phyloP scores from a whole-genome alignment of 2,113 vertebrate genomes.

The Myocastor coypus region DNA sequence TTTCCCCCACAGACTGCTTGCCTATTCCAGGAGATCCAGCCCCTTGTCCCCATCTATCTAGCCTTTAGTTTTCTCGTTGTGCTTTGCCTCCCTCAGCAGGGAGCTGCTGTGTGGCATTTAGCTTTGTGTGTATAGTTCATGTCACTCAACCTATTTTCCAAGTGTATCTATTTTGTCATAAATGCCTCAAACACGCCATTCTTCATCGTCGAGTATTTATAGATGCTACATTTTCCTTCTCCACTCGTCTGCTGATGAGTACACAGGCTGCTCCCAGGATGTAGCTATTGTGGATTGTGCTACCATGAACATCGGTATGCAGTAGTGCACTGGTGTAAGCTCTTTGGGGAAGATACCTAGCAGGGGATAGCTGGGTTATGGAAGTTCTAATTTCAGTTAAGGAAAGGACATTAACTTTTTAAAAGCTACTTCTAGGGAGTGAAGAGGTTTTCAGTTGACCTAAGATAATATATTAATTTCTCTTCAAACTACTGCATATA shows the following conservation, averaged over 20 bases:
- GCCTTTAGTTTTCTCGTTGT: background rate
- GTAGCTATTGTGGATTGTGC: background rate
- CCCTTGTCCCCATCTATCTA: background rate
- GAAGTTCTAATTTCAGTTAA: background rate
- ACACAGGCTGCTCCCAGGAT: background rate
- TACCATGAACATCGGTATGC: background rate
- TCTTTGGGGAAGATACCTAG: background rate
- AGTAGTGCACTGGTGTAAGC: background rate
- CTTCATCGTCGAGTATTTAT: background rate
- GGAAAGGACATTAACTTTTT: background rate
- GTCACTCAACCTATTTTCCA: background rate
- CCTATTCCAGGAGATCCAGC: background rate
- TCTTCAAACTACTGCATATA: background rate
- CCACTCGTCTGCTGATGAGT: background rate
- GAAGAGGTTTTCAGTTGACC: background rate
- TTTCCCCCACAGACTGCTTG: background rate
- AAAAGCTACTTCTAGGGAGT: background rate
- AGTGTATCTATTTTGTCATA: background rate
- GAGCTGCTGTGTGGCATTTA: background rate
- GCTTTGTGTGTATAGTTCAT: background rate
- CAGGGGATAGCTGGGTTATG: background rate
- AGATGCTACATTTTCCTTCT: background rate
- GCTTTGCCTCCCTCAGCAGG: background rate
- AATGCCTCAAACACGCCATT: background rate
- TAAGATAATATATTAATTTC: background rate